Conservation (phyloP, 2,888 invertebrate genomes). For the Hirtodrosophila cameraria region DNA sequence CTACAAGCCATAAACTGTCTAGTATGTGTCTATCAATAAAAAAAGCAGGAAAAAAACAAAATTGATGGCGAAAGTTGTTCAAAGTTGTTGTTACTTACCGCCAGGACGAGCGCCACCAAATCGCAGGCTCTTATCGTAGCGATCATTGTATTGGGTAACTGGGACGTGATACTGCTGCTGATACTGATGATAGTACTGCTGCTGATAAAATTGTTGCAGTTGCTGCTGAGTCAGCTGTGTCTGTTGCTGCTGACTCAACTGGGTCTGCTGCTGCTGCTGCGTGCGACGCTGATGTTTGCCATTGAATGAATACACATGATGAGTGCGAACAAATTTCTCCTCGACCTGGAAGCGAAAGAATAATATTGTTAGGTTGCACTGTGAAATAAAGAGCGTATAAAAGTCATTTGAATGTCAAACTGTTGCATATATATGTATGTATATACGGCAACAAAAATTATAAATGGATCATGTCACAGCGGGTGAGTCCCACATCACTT, state of each 20-base stretch:
- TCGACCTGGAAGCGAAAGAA: slow-evolving; percentile 78
- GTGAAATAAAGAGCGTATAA: slow-evolving; percentile 42
- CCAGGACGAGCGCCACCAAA: slow-evolving; percentile 76
- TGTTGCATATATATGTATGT: slow-evolving; percentile 27
- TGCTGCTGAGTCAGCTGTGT: slow-evolving; percentile 76
- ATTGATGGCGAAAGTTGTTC: background rate
- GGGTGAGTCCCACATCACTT: slow-evolving; percentile 26
- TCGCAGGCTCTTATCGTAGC: slow-evolving; percentile 82
- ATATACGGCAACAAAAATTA: too few species aligned
- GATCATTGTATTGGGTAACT: slow-evolving; percentile 79
- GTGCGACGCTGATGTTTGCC: slow-evolving; percentile 82
- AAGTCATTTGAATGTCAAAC: slow-evolving; percentile 75
- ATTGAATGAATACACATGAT: slow-evolving; percentile 81
- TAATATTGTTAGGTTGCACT: slow-evolving; percentile 27
- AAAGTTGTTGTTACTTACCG: slow-evolving; percentile 47
- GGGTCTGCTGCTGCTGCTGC: slow-evolving; percentile 81
- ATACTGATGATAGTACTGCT: slow-evolving; percentile 77
- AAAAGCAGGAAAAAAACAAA: too few species aligned
- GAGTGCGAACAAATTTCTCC: slow-evolving; percentile 83
- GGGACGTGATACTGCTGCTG: slow-evolving; percentile 76
- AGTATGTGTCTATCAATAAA: background rate
- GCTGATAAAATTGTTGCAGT: slow-evolving; percentile 74
- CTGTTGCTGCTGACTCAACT: slow-evolving; percentile 81
- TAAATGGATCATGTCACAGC: slow-evolving; percentile 60
- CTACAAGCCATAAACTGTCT: background rate